These are phyloP conservation scores for Pogonocherus hispidulus DNA, from an alignment of 2,888 invertebrate genomes.

Conservation along the genomic window DNA sequence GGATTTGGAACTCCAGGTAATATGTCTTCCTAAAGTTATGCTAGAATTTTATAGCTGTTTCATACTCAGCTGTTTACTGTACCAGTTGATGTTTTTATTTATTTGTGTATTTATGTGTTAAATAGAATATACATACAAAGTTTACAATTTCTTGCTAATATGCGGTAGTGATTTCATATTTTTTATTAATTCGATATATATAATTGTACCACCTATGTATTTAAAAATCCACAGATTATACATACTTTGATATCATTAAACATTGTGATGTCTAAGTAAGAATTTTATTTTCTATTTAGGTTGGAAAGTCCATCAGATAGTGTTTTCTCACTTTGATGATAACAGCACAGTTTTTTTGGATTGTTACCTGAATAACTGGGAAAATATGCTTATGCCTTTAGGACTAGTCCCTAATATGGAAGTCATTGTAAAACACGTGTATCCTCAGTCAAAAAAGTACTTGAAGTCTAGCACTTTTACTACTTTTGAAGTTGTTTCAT, in stretches of 20 bases:
- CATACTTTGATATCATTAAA: too few relatives aligned
- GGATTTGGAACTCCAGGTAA: slow-evolving; percentile 51
- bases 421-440: slow-evolving; percentile 44
- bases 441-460: slow-evolving; percentile 49
- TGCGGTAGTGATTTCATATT: too few relatives aligned
- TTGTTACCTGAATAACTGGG: slow-evolving; percentile 50
- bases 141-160: too few relatives aligned
- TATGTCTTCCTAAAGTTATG: neutral
- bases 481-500: slow-evolving; percentile 48
- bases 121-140: too few relatives aligned
- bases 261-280: neutral
- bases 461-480: slow-evolving; percentile 48
- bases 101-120: too few relatives aligned
- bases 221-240: too few relatives aligned
- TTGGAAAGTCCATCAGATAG: slow-evolving; percentile 27
- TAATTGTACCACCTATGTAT: too few relatives aligned
- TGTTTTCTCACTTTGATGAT: slow-evolving; percentile 34
- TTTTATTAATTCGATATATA: too few relatives aligned
- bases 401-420: slow-evolving; percentile 50
- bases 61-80: too few relatives aligned
- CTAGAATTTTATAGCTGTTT: neutral
- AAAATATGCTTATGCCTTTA: slow-evolving; percentile 47
- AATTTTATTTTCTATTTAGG: slow-evolving; percentile 20
- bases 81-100: too few relatives aligned
- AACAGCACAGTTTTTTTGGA: slow-evolving; percentile 33